These are phyloP conservation scores for Megalurothrips usitatus DNA, from an alignment of 2,888 invertebrate genomes.

Conservation along the genomic window DNA sequence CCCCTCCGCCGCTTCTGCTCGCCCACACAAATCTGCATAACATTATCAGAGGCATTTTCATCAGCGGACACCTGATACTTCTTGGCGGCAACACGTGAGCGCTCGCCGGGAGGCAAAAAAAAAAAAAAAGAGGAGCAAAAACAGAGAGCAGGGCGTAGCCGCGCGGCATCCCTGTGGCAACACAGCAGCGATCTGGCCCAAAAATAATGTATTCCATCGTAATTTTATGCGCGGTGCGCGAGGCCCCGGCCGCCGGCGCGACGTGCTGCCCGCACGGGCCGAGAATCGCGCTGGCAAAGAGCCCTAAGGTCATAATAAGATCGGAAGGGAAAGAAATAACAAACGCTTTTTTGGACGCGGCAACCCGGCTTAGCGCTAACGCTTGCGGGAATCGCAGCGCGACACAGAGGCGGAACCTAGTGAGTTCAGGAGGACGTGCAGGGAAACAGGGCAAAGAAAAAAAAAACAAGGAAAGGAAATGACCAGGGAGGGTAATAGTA, in stretches of 20 bases:
- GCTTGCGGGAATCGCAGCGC: background rate
- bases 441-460: no score
- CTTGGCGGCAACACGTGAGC: background rate
- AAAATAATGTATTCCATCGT: background rate
- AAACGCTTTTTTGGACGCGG: no score
- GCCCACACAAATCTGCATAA: conserved; percentile 13
- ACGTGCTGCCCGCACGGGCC: background rate
- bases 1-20: background rate
- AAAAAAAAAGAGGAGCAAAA: background rate
- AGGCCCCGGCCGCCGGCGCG: background rate
- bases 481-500: background rate
- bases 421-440: no score
- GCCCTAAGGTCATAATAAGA: no score
- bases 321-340: background rate
- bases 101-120: background rate
- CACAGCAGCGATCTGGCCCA: background rate
- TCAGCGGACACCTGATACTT: no score
- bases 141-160: background rate
- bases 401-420: background rate
- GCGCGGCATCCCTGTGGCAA: no score
- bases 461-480: no score
- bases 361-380: background rate
- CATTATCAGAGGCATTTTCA: background rate
- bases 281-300: no score
- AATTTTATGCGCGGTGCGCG: background rate